These are phyloP conservation scores for Microtus richardsoni DNA, from an alignment of 2,113 vertebrate species.

Conservation along the genomic window DNA sequence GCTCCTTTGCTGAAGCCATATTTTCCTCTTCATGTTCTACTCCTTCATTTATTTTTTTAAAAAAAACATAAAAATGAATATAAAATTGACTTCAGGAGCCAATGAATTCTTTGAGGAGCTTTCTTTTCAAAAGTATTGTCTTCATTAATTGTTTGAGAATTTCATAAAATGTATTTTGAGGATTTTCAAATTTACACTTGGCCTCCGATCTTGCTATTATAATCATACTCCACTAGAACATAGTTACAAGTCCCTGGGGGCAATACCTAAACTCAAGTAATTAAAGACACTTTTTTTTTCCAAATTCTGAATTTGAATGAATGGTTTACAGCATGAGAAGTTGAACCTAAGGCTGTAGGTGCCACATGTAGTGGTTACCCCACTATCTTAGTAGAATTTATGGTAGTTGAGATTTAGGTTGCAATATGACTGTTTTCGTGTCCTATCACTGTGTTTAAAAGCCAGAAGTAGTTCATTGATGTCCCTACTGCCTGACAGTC, in stretches of 20 bases:
- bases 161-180: neutral
- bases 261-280: neutral
- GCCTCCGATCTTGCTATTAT: neutral
- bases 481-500: neutral
- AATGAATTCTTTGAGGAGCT: neutral
- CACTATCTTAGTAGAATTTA: neutral
- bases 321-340: neutral
- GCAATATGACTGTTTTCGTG: neutral
- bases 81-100: neutral
- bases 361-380: neutral
- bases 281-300: neutral
- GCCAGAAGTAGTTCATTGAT: neutral
- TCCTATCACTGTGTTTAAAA: neutral
- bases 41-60: no score
- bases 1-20: neutral
- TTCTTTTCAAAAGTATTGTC: neutral
- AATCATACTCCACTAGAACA: neutral
- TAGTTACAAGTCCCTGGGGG: neutral
- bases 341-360: neutral
- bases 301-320: constrained; percentile 15
- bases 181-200: neutral
- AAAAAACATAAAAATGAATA: neutral
- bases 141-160: neutral
- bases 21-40: neutral
- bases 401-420: neutral